A percentile compares a stretch with the other conserved stretches of the same genome.
Conservation (phyloP, 2,797 vertebrate genomes). For the Halcyon smyrnensis region DNA sequence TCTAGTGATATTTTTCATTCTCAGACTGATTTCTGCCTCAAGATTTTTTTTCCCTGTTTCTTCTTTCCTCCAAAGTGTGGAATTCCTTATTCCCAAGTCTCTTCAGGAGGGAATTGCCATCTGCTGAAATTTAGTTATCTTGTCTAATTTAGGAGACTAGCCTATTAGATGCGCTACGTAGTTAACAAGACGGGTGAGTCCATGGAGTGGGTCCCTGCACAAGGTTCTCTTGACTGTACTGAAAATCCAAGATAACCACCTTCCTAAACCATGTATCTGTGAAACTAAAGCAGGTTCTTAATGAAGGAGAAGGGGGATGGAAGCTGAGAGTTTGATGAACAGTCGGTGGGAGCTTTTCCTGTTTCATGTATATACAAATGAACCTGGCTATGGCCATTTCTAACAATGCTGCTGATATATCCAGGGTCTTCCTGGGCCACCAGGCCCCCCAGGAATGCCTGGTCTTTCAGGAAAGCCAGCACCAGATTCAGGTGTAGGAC, state of each 20-base stretch:
- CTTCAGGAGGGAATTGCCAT: background rate
- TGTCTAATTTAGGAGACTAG: background rate
- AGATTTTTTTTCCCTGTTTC: background rate
- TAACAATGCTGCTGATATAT: conserved; percentile 31
- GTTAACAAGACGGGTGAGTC: background rate
- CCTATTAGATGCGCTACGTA: background rate
- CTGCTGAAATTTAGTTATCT: background rate
- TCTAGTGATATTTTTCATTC: background rate
- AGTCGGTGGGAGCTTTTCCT: background rate
- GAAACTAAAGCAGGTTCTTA: background rate
- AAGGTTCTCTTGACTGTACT: background rate
- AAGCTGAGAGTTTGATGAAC: background rate
- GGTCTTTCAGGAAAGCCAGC: conserved; percentile 76
- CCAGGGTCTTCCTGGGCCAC: conserved; percentile 89
- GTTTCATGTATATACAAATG: background rate
- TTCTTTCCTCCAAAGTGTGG: background rate
- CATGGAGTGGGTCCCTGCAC: background rate
- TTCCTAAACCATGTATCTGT: background rate
- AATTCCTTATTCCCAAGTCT: background rate
- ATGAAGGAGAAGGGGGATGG: background rate
- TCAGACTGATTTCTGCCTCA: background rate
- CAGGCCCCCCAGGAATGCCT: conserved; percentile 85
- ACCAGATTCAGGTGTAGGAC: conserved; percentile 73
- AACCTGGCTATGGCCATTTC: background rate
- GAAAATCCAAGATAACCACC: background rate